A percentile compares a stretch with the other conserved stretches of the same genome.
Evolutionary conservation across 2,113 vertebrate species (phyloP).

Genomic region (Vombatus ursinus): DNA sequence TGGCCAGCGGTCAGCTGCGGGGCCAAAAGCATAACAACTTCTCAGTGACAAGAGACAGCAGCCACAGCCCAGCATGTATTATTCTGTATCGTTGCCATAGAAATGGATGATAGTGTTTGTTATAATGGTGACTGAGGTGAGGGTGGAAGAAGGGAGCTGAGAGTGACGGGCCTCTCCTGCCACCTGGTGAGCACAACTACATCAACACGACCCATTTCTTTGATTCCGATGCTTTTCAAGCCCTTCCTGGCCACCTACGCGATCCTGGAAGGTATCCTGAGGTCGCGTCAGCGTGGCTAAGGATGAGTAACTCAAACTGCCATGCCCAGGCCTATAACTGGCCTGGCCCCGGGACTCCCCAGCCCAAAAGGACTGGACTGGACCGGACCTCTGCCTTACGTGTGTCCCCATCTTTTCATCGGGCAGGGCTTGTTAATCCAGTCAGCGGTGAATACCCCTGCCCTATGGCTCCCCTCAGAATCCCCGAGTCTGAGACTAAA

Average conservation of each 20-base stretch:
- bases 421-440: not conserved
- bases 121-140: rapidly evolving
- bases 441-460: not conserved
- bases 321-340: not conserved
- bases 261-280: not conserved
- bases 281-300: not conserved
- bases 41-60: not conserved
- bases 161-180: slow-evolving; percentile 58
- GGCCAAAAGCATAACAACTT: not conserved
- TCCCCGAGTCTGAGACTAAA: not conserved
- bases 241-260: not conserved
- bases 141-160: not conserved
- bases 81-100: not conserved
- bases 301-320: not conserved
- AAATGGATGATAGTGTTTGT: not conserved
- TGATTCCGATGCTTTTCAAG: not conserved
- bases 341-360: not conserved
- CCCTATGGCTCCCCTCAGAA: not conserved
- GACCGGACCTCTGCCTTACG: not conserved
- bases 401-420: not conserved
- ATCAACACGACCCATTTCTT: not conserved
- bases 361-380: not conserved
- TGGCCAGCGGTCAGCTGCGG: not conserved
- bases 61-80: not conserved
- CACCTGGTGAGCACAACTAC: slow-evolving; percentile 76